Evolutionary conservation across 2,888 invertebrate genomes (phyloP).

Genomic region (Trissolcus japonicus): DNA sequence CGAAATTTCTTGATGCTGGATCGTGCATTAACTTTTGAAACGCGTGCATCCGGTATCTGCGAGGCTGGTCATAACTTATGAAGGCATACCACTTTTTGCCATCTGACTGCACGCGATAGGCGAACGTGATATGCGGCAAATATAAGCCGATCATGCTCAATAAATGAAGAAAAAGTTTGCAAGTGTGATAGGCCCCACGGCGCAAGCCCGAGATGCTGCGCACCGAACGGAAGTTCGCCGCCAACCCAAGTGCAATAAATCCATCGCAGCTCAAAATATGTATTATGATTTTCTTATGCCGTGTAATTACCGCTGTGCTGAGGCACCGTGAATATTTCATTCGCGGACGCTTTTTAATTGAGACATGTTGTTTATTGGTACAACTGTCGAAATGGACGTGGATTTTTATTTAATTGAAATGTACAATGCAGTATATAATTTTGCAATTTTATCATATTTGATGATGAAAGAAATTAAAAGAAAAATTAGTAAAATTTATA

Average conservation of each 20-base stretch:
- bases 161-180: conserved; percentile 54
- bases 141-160: conserved; percentile 58
- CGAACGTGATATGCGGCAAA: conserved; percentile 56
- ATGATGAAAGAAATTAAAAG: too few species aligned
- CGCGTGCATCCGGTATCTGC: conserved; percentile 59
- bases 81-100: conserved; percentile 57
- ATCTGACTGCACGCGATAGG: conserved; percentile 59
- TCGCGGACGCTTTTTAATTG: conserved; percentile 28
- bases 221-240: conserved; percentile 52
- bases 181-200: conserved; percentile 51
- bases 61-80: conserved; percentile 59
- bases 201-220: conserved; percentile 29
- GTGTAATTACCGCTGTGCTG: conserved; percentile 26
- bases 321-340: conserved; percentile 30
- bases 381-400: background rate
- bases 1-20: conserved; percentile 59
- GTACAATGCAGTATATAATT: too few species aligned
- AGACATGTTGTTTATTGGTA: conserved; percentile 45
- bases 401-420: too few species aligned
- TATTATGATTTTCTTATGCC: conserved; percentile 38
- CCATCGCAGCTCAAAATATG: conserved; percentile 30
- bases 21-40: conserved; percentile 61
- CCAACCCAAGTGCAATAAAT: conserved; percentile 50
- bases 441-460: too few species aligned
- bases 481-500: too few species aligned